These are phyloP conservation scores for Batillaria attramentaria DNA, from an alignment of 1,140 invertebrate genomes.

Conservation along the genomic window DNA sequence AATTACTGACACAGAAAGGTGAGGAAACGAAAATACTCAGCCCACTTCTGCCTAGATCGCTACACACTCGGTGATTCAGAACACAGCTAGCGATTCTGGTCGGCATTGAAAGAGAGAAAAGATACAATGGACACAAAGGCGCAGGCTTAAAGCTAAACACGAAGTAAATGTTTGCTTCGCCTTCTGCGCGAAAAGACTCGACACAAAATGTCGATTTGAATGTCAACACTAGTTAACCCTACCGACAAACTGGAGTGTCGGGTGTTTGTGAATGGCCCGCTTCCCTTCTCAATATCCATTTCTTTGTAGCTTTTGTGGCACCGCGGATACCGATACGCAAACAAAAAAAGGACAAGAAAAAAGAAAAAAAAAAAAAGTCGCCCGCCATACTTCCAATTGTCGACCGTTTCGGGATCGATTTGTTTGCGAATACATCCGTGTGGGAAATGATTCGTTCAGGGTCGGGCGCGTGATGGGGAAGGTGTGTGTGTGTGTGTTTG, in stretches of 20 bases:
- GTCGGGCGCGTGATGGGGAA: neutral
- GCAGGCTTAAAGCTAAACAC: neutral
- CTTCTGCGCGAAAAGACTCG: neutral
- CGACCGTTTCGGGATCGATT: constrained; percentile 1
- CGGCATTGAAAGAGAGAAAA: neutral
- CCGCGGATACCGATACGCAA: neutral
- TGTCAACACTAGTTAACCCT: constrained; percentile 1
- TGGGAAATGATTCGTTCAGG: constrained; percentile 1
- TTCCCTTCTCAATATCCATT: neutral
- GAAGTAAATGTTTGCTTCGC: neutral
- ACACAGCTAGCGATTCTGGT: neutral
- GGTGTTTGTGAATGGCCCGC: neutral
- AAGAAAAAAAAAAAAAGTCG: neutral
- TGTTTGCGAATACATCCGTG: constrained; percentile 8
- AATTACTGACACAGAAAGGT: neutral
- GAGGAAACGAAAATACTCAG: neutral
- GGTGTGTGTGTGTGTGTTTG: no score
- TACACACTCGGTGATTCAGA: no score
- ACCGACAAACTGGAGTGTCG: no score
- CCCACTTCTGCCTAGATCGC: no score
- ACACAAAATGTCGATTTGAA: neutral
- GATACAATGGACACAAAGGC: neutral
- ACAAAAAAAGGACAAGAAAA: neutral
- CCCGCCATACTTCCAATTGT: neutral
- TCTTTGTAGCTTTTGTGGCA: neutral